Base-by-base conservation (phyloP, 2,888 invertebrate genomes). In the Suillia variegata region DNA sequence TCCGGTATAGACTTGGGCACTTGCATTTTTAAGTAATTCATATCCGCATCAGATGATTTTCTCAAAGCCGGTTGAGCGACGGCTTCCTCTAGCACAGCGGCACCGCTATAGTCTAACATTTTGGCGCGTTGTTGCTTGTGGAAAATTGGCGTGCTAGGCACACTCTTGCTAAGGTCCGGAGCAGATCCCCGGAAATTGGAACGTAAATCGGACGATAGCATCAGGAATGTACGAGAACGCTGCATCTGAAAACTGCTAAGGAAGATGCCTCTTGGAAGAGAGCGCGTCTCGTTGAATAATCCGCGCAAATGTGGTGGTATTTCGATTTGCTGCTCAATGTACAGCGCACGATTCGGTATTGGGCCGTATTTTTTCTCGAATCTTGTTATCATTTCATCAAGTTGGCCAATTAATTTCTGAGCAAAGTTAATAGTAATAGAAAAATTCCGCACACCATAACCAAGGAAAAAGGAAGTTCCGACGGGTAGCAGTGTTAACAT, bases 171-270 rank as follows among this genome's bases (percentile, higher is more conserved):
- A 21, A 82, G 68, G 67, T 82, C 81, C 26, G 82, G 81, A 15
- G 77, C 79, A 2, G 82, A 82, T 55, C 80, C 77, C 21, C 76
- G 76, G 61, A 80, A 79, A 64, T 77, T 77, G 13, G 70, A 62
- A 45, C 65, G 62, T 0, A 80, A 72, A 54, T 71, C 68, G 0
- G 80, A 74, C 0, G 83, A 68, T 34, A 82, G 64, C 61, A 85
- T 83, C 0, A 87, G 75, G 26, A 86, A 84, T 0, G 87, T 87
- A 15, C 86, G 80, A 0, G 87, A 87, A 1, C 87, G 76, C 0
- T 86, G 84, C 47, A 87, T 70, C 51, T 69, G 70, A 50, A 66
- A 65, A 3, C 84, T 84, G 10, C 85, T 86, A 8, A 87, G 84
- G 68, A 87, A 85, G 10, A 77, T 76, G 54, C 81, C 78, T 50